Base-by-base conservation (phyloP, 2,888 invertebrate genomes). In the Blomia tropicalis region DNA sequence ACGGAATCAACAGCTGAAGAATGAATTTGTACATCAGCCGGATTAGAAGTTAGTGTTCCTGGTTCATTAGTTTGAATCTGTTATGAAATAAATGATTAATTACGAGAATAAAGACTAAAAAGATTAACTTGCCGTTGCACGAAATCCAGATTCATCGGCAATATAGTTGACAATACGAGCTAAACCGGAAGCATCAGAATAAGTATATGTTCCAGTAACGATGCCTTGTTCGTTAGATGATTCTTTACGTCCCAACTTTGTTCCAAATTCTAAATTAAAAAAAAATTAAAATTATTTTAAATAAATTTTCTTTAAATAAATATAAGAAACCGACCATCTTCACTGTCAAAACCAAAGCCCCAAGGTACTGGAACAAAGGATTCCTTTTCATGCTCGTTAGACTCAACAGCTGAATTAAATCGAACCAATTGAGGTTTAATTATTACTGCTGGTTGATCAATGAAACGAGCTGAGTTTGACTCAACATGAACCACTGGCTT, bases 1-100 rank as follows among this genome's bases (percentile, higher is more conserved):
- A n/a, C n/a, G n/a, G n/a, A n/a, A n/a, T n/a, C 11, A 27, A 14
- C 7, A 47, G 51, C 51, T 7, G 11, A 14, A 27, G 23, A 25
- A 11, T 47, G 51, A n/a, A 47, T 47, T n/a, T 47, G 7, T n/a
- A 47, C 51, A 27, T 47, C 51, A 19, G 51, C 51, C 14, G 51
- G 51, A n/a, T 47, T 47, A 11, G 23, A 25, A n/a, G 51, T 47
- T 7, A 47, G 51, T 11, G 51, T 47, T 22, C 51, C 51, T 47
- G 51, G 51, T n/a, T 47, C 51, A n/a, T 47, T 47, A n/a, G 51
- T 47, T 19, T 47, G 7, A 7, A 41, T n/a, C n/a, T 41, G 14
- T 41, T 14, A n/a, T 41, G 14, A 41, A n/a, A 41, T 41, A n/a
- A n/a, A 14, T 17, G 41, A 41, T 14, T 17, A 41, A 41, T 41